A percentile compares a stretch with the other conserved stretches of the same genome.
Conservation (phyloP, 2,113 vertebrate species). For the Zosterops hypoxanthus region DNA sequence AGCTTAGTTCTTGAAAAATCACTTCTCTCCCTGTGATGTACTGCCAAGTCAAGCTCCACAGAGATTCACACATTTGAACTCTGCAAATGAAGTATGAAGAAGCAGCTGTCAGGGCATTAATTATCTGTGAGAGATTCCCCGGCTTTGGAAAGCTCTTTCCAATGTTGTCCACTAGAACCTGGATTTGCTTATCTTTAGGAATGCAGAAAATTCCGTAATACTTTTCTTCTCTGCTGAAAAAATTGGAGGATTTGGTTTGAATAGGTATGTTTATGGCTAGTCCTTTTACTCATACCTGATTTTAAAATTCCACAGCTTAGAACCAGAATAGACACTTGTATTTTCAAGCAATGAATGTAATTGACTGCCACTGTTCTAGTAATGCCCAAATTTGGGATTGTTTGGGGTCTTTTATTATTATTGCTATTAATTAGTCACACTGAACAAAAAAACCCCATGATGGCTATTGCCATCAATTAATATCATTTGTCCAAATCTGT, state of each 20-base stretch:
- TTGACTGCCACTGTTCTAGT: neutral
- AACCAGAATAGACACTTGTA: neutral
- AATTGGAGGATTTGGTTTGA: neutral
- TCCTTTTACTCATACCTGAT: neutral
- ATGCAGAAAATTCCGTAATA: fast-evolving
- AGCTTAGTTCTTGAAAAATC: neutral
- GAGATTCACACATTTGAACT: constrained; percentile 2
- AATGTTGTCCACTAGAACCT: neutral
- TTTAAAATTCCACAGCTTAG: neutral
- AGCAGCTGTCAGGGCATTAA: neutral
- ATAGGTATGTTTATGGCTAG: neutral
- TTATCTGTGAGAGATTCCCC: neutral
- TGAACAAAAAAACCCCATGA: neutral
- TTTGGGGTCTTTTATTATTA: neutral
- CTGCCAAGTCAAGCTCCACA: neutral
- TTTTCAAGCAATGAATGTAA: neutral
- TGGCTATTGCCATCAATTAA: neutral
- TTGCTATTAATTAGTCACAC: neutral
- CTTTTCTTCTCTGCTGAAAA: neutral
- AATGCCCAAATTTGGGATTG: neutral
- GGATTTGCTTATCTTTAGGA: neutral
- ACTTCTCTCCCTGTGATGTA: neutral
- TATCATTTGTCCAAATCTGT: neutral
- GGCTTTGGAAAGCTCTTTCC: neutral
- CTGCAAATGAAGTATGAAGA: neutral